A percentile compares a stretch with the other conserved stretches of the same genome.
Evolutionary conservation across 2,888 invertebrate genomes (phyloP).

Genomic region (Caenorhabditis afra): DNA sequence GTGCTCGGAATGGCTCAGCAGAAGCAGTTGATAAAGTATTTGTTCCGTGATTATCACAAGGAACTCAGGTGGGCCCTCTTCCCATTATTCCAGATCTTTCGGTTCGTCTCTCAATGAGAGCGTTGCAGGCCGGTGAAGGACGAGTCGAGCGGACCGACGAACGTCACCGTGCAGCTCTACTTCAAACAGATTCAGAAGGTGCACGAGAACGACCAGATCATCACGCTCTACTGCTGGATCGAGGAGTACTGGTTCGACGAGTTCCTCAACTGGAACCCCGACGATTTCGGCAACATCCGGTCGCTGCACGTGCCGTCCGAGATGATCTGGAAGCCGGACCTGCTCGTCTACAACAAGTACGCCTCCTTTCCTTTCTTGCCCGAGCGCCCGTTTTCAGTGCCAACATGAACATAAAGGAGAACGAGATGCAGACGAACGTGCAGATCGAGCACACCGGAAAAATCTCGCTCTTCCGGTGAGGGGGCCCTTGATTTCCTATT

Average conservation of each 20-base stretch:
- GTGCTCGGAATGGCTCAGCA: conserved; percentile 48
- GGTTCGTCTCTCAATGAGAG: not conserved
- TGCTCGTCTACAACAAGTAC: conserved; percentile 79
- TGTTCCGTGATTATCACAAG: conserved; percentile 77
- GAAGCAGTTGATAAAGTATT: conserved; percentile 70
- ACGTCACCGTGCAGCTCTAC: conserved; percentile 79
- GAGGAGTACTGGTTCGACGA: conserved; percentile 77
- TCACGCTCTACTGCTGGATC: conserved; percentile 79
- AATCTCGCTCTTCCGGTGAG: conserved; percentile 73
- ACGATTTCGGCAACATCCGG: conserved; percentile 65
- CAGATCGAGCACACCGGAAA: conserved; percentile 75
- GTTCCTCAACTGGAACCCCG: conserved; percentile 71
- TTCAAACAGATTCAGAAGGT: conserved; percentile 80
- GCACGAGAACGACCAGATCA: conserved; percentile 78
- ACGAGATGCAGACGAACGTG: conserved; percentile 79
- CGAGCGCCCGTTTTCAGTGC: conserved; percentile 67
- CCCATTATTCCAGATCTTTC: not conserved
- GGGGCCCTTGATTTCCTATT: not conserved
- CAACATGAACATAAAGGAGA: conserved; percentile 80
- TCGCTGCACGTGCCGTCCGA: conserved; percentile 71
- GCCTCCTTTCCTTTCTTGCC: conserved; percentile 10
- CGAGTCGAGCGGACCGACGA: conserved; percentile 74
- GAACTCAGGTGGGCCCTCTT: conserved; percentile 62
- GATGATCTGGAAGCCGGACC: conserved; percentile 75
- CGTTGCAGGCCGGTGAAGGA: conserved; percentile 65